Base-by-base conservation (phyloP, 2,113 vertebrate genomes). In the Verasper variegatus region DNA sequence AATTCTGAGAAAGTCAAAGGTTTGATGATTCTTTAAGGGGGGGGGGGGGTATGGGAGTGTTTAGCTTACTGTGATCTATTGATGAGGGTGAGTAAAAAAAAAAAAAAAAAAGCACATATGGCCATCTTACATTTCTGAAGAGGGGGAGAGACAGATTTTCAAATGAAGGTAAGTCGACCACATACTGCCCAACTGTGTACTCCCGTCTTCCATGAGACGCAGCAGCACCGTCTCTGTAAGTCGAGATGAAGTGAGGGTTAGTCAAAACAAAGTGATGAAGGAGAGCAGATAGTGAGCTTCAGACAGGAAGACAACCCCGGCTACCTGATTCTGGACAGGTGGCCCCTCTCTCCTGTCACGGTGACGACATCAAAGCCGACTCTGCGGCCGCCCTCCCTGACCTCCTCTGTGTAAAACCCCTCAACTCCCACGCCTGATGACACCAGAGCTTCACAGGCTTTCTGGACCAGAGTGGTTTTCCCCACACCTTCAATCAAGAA, bases 381-480 rank as follows among this genome's bases (percentile, higher is more conserved):
- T 92, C 98, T 96, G 65, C 95, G 95, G 64, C 96, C 96, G 52
- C 94, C 90, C 74, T 96, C 94, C 74, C 96, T 94, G 78, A 99
- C 96, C 93, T 99, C 98, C 80, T 98, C 95, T 0, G 98, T 99
- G 90, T 97, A 98, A 93, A 99, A 99, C n/a, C 98, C 98, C 72
- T 96, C 94, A 5, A 95, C 77, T 7, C 89, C 80, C 76, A 95
- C 14, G 0, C 95, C 95, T 0, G 94, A 92, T 4, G 95, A 94
- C 81, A 91, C 92, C 0, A 98, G 79, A 15, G 90, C 89, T 42
- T 96, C 96, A 73, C 92, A 93, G 21, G 92, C 94, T 90, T 97
- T 98, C 92, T 96, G 95, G 78, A 99, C 95, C 88, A 99, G 86
- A 15, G 98, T 98, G 69, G 97, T 99, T 90, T 99, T 99, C 11